These are phyloP conservation scores for Thereva unica DNA, from an alignment of 2,888 invertebrate genomes.

Conservation along the genomic window DNA sequence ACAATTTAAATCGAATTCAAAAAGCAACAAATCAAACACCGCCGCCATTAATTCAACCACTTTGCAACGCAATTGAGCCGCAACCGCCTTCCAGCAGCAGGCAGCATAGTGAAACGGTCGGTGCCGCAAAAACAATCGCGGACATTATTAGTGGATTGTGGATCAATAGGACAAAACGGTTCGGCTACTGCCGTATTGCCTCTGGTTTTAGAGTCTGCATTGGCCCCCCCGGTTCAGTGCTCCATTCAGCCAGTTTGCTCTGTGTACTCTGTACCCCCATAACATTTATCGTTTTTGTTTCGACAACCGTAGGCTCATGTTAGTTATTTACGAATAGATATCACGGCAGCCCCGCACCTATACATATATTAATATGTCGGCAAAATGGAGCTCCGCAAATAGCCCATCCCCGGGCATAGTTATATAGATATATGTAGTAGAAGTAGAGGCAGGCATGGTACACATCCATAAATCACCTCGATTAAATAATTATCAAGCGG, in stretches of 20 bases:
- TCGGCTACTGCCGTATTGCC: conserved; percentile 20
- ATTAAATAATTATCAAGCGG: conserved; percentile 45
- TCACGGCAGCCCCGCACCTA: too few relatives aligned
- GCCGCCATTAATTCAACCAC: conserved; percentile 19
- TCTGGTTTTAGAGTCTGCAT: conserved; percentile 9
- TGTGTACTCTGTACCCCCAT: too few relatives aligned
- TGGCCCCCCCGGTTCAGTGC: too few relatives aligned
- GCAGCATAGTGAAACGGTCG: too few relatives aligned
- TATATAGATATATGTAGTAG: conserved; percentile 1
- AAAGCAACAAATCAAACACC: conserved; percentile 18
- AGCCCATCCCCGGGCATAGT: too few relatives aligned
- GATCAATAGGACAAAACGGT: conserved; percentile 31
- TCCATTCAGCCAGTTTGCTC: too few relatives aligned
- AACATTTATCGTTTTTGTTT: conserved; percentile 30
- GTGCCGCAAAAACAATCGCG: conserved; percentile 21
- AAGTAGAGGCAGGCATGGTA: conserved; percentile 23
- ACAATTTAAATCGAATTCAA: conserved; percentile 27
- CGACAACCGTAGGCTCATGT: conserved; percentile 1
- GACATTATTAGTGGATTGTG: conserved; percentile 20
- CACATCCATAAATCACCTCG: conserved; percentile 45
- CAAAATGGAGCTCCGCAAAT: too few relatives aligned
- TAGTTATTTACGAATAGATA: too few relatives aligned
- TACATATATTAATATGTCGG: too few relatives aligned
- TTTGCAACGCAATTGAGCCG: conserved; percentile 26
- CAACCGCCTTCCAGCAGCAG: conserved; percentile 21